Percentiles rank a stretch among this genome's conserved stretches.
These are phyloP conservation scores for Meloidogyne hapla DNA, from an alignment of 1,140 invertebrate species.

Conservation along the genomic window DNA sequence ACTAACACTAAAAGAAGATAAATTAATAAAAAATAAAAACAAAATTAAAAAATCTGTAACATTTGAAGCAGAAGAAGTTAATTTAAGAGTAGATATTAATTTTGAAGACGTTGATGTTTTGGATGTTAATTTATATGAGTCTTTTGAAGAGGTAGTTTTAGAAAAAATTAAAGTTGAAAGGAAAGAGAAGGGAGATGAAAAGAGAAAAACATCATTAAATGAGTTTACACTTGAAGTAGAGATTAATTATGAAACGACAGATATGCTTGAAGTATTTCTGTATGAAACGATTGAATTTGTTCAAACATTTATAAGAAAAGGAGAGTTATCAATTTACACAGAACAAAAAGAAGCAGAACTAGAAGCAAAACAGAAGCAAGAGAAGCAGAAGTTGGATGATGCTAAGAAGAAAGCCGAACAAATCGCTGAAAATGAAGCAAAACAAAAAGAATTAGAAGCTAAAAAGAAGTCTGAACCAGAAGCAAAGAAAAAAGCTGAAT, in stretches of 20 bases:
- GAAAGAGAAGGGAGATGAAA: background rate
- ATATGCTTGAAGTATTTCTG: slow-evolving; percentile 4
- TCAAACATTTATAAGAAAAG: background rate
- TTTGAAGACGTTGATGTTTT: slow-evolving; percentile 13
- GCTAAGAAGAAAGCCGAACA: background rate
- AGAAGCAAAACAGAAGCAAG: background rate
- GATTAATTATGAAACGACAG: slow-evolving; percentile 3
- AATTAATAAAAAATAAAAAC: background rate
- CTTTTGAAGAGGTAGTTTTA: background rate
- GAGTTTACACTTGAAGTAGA: background rate
- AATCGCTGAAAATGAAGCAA: background rate
- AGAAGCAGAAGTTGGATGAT: background rate
- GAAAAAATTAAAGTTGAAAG: background rate
- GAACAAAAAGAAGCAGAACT: background rate
- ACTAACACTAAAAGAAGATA: background rate
- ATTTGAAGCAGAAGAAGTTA: slow-evolving; percentile 5
- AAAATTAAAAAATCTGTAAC: background rate
- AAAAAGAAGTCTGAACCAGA: background rate
- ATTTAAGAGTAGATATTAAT: slow-evolving; percentile 13
- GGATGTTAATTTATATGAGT: slow-evolving; percentile 17
- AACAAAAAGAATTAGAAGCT: background rate
- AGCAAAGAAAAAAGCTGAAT: background rate
- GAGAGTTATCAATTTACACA: background rate
- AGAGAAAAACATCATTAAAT: too few relatives aligned
- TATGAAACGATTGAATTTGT: slow-evolving; percentile 17